Conservation (phyloP, 2,797 vertebrate genomes). For the Streptopelia turtur region DNA sequence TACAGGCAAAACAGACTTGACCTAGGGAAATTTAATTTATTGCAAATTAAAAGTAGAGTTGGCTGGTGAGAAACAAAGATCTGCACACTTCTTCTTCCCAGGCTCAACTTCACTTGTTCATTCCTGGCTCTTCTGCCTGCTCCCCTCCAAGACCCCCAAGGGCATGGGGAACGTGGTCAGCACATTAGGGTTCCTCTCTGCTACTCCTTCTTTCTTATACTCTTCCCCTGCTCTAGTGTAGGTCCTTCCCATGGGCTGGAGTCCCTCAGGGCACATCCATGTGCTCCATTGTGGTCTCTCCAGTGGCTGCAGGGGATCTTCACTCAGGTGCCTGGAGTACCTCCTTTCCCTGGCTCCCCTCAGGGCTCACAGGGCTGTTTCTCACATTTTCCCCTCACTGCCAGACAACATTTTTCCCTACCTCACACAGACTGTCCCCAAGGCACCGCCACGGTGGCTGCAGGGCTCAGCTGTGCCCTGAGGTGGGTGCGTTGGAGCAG, state of each 20-base stretch:
- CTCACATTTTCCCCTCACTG: too few relatives aligned
- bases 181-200: neutral
- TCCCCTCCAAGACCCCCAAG: neutral
- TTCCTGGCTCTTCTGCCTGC: neutral
- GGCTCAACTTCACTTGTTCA: neutral
- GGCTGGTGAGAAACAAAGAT: neutral
- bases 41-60: neutral
- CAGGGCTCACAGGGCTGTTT: rapidly evolving
- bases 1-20: neutral
- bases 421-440: too few relatives aligned
- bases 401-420: too few relatives aligned
- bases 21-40: neutral
- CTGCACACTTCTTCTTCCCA: neutral
- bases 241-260: neutral
- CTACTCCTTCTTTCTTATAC: neutral
- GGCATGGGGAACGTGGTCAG: neutral
- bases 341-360: too few relatives aligned
- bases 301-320: neutral
- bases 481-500: neutral
- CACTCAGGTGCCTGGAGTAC: rapidly evolving
- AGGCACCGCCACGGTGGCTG: too few relatives aligned
- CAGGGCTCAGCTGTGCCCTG: rapidly evolving
- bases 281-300: neutral
- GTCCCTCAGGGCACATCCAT: neutral
- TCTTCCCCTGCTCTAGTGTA: neutral